Conservation (phyloP, 2,113 vertebrate species). For the Nycticorax nycticorax region DNA sequence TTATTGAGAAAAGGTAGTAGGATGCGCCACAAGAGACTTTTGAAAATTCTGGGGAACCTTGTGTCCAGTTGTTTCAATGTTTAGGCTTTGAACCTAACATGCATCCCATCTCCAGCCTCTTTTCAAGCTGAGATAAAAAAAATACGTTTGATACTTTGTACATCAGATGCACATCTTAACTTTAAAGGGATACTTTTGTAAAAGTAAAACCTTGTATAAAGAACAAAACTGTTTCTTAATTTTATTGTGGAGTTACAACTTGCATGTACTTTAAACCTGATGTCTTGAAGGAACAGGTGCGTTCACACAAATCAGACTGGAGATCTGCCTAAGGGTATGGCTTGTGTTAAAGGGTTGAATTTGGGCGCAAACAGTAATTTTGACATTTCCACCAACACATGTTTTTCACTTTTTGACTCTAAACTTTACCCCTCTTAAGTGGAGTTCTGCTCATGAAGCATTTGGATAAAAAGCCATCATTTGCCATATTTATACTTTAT, state of each 20-base stretch:
- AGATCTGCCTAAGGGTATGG: slow-evolving; percentile 69
- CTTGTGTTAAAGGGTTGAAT: slow-evolving; percentile 73
- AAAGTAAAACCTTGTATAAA: slow-evolving; percentile 88
- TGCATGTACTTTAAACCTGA: slow-evolving; percentile 80
- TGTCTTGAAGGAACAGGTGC: slow-evolving; percentile 74
- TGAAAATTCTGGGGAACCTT: slow-evolving; percentile 74
- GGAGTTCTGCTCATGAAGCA: slow-evolving; percentile 72
- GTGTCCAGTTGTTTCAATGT: slow-evolving; percentile 75
- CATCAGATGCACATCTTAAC: slow-evolving; percentile 88
- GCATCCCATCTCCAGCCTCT: slow-evolving; percentile 83
- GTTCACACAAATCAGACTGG: slow-evolving; percentile 64
- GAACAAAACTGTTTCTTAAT: slow-evolving; percentile 85
- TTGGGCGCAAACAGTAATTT: slow-evolving; percentile 67
- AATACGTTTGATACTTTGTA: slow-evolving; percentile 92
- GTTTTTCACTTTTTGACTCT: slow-evolving; percentile 74
- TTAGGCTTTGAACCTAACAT: slow-evolving; percentile 78
- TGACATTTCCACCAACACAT: slow-evolving; percentile 73
- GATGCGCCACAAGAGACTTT: slow-evolving; percentile 79
- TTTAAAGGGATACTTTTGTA: slow-evolving; percentile 91
- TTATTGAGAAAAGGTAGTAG: slow-evolving; percentile 78
- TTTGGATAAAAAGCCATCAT: slow-evolving; percentile 83
- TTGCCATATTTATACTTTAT: slow-evolving; percentile 73
- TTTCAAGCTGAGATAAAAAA: slow-evolving; percentile 86
- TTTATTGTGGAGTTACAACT: slow-evolving; percentile 82
- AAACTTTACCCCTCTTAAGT: slow-evolving; percentile 69